Evolutionary conservation across 2,113 vertebrate species (phyloP).

Genomic region (Taurulus bubalis): DNA sequence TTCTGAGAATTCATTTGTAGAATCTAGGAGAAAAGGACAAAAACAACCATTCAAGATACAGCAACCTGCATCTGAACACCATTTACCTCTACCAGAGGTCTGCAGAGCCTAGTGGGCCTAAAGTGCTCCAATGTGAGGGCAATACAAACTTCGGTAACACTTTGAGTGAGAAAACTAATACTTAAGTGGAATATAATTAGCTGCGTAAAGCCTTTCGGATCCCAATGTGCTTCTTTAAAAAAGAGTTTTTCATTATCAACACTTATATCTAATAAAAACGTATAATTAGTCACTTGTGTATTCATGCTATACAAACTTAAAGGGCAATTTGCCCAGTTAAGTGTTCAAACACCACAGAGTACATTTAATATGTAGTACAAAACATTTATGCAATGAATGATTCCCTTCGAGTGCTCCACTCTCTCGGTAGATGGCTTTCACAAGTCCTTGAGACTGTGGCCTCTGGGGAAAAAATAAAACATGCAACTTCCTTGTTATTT

Average conservation of each 20-base stretch:
- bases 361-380: not conserved
- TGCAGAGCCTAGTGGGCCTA: not conserved
- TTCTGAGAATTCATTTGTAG: slow-evolving; percentile 23
- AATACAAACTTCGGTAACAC: not conserved
- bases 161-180: not conserved
- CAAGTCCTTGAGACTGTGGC: not conserved
- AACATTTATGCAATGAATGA: not conserved
- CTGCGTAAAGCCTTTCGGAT: not conserved
- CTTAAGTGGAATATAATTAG: not conserved
- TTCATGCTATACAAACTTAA: not conserved
- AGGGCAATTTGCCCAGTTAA: not conserved
- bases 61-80: not conserved
- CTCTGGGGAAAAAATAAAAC: not conserved
- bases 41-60: not conserved
- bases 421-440: not conserved
- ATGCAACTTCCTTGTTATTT: not conserved
- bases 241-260: not conserved
- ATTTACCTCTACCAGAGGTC: not conserved
- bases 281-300: not conserved
- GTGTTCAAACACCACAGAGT: not conserved
- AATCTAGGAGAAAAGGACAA: slow-evolving; percentile 2
- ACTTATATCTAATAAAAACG: not conserved
- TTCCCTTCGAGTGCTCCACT: not conserved
- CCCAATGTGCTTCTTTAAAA: not conserved
- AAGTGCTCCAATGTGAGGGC: not conserved